phyloP scores from a whole-genome alignment of 2,113 vertebrate genomes.

The Daphoenositta chrysoptera region DNA sequence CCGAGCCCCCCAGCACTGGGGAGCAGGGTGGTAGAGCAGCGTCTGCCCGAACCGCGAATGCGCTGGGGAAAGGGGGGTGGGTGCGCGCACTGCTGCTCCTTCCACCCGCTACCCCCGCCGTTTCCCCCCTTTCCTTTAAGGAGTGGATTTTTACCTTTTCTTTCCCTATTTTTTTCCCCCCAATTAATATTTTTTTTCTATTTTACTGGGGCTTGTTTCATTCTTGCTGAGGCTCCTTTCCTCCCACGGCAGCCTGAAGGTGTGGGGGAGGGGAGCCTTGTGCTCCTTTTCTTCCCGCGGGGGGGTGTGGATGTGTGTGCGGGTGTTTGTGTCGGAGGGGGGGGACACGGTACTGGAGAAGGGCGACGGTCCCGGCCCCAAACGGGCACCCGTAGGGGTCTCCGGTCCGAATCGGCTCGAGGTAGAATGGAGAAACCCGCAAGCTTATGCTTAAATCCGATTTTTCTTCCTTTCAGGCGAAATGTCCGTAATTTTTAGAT shows the following conservation, averaged over 20 bases:
- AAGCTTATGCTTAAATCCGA: background rate
- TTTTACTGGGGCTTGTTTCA: background rate
- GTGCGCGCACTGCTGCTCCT: background rate
- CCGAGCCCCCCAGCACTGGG: background rate
- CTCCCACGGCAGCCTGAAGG: background rate
- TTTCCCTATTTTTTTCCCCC: background rate
- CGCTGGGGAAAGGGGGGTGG: background rate
- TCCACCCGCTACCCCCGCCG: background rate
- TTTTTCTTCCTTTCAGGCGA: conserved; percentile 31
- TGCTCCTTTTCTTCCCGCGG: background rate
- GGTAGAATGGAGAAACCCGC: background rate
- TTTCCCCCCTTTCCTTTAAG: background rate
- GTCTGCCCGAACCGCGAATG: background rate
- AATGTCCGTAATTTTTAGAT: conserved; percentile 34
- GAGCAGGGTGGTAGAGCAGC: background rate
- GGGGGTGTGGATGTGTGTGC: background rate
- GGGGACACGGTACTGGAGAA: background rate
- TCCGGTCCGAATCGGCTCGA: background rate
- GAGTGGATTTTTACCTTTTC: background rate
- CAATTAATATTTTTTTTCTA: background rate
- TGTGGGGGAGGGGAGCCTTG: conserved; percentile 46
- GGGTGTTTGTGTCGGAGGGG: background rate
- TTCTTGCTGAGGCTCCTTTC: background rate
- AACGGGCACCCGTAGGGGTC: background rate
- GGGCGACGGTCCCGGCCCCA: background rate